Base-by-base conservation (phyloP, 2,797 vertebrate genomes). In the Sardinella longiceps region DNA sequence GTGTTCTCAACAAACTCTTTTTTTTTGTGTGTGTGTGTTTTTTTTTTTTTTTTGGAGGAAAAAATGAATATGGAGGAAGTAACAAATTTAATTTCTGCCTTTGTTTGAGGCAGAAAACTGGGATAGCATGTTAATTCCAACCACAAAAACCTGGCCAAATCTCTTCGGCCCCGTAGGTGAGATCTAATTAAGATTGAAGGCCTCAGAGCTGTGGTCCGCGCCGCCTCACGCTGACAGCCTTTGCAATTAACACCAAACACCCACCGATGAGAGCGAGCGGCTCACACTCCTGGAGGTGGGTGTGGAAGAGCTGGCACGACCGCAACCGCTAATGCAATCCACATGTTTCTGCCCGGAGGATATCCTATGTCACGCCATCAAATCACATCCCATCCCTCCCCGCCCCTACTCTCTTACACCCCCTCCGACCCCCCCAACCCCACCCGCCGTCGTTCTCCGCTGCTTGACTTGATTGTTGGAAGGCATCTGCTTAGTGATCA, bases 161-260 rank as follows among this genome's bases (percentile, higher is more conserved):
- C 66, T 74, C 66, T 37, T 18, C 15, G 66, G 66, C 39, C 66
- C 66, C 25, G 39, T 15, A 20, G 66, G 66, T 37, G 33, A 74
- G 30, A 74, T 33, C 39, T 20, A 74, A 33, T 30, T 39, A 74
- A 74, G 33, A 39, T 33, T 39, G 66, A 70, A 70, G 63, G 28
- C 30, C 28, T n/a, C 63, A 33, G 10, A 10, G 15, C 28, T 33
- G 30, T 14, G 30, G 30, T 37, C 15, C 18, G 20, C 0, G 30
- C 3, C 30, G 33, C 30, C 14, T 33, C 66, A 74, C 20, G 66
- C 66, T 39, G 66, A 15, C 66, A 33, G 30, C 66, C 37, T 74
- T 33, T 74, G 66, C 66, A 74, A 74, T 74, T 33, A 74, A 74
- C 66, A 74, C 66, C 30, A 5, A 74, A 74, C 66, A 74, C 66